Conservation (phyloP, 2,113 vertebrate species). For the Limanda limanda region DNA sequence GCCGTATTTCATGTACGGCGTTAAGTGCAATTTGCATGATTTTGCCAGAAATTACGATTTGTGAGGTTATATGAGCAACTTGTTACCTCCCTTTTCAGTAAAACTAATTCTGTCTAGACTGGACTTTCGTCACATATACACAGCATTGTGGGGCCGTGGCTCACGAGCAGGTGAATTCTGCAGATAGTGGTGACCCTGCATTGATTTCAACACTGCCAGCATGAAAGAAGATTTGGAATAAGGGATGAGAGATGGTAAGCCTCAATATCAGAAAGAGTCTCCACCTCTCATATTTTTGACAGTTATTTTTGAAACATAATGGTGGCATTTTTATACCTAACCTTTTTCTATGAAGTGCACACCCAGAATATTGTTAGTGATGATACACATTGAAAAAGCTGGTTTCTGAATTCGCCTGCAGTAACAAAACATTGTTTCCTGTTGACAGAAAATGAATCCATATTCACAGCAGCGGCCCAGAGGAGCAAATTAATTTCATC, state of each 20-base stretch:
- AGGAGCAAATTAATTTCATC: constrained; percentile 45
- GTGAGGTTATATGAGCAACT: neutral
- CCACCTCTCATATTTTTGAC: neutral
- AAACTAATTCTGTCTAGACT: constrained; percentile 39
- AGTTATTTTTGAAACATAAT: neutral
- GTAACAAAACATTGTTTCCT: constrained; percentile 8
- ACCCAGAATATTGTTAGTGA: neutral
- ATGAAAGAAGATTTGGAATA: constrained; percentile 23
- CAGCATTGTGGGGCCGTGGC: neutral
- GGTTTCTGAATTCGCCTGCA: neutral
- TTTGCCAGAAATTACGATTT: neutral
- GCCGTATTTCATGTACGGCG: too few relatives aligned
- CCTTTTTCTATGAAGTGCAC: neutral
- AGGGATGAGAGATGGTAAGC: neutral
- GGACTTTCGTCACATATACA: constrained; percentile 26
- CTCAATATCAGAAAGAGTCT: constrained; percentile 4
- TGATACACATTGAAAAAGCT: neutral
- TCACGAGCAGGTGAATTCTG: constrained; percentile 41
- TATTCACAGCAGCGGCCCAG: constrained; percentile 44
- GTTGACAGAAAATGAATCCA: constrained; percentile 9
- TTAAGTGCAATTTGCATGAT: neutral
- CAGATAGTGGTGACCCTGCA: constrained; percentile 47
- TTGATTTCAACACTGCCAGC: constrained; percentile 30
- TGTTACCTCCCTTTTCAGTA: constrained; percentile 4
- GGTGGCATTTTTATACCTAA: neutral